Base-by-base conservation (phyloP, 2,113 vertebrate species). In the Phyllostomus discolor region DNA sequence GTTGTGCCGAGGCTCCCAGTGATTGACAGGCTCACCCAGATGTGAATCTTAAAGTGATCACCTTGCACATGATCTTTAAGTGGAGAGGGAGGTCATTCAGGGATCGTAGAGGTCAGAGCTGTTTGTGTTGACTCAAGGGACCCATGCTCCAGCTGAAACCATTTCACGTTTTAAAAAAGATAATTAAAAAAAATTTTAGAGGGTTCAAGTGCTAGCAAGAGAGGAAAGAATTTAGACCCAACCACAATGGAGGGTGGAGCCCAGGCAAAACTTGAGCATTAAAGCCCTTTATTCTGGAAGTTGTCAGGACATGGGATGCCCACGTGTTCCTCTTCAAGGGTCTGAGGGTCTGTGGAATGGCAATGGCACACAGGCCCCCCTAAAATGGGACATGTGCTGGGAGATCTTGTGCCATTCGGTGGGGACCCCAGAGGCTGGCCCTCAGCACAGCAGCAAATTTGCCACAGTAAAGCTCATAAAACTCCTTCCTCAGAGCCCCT, bases 41-140 rank as follows among this genome's bases (percentile, higher is more conserved):
- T 5, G 26, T 28, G 54, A 38, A 9, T 10, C 16, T 69, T 26
- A 46, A 50, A 54, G 16, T 26, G 2, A 12, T 4, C 12, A 2
- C 38, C 11, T 26, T 26, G 5, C 31, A 64, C 7, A 15, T 24
- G 46, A 33, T 15, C 14, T 15, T 38, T 38, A 5, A 20, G 0
- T 10, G 10, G 24, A 3, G 15, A 41, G 19, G 1, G 20, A 24
- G n/a, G 8, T 35, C 28, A 3, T n/a, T 7, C 3, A 14, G 7
- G 10, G 7, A 2, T 1, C 4, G 62, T 8, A 11, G 4, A 10
- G 4, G 50, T 7, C 4, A 48, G 38, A n/a, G 38, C 33, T 8
- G 1, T 4, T 9, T 7, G 2, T 6, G 24, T 7, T 28, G 46
- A 54, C 22, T 33, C 5, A 1, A 17, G 64, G 35, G 19, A 41